These are phyloP conservation scores for Thamnophis elegans DNA, from an alignment of 2,797 vertebrate genomes.

Conservation along the genomic window DNA sequence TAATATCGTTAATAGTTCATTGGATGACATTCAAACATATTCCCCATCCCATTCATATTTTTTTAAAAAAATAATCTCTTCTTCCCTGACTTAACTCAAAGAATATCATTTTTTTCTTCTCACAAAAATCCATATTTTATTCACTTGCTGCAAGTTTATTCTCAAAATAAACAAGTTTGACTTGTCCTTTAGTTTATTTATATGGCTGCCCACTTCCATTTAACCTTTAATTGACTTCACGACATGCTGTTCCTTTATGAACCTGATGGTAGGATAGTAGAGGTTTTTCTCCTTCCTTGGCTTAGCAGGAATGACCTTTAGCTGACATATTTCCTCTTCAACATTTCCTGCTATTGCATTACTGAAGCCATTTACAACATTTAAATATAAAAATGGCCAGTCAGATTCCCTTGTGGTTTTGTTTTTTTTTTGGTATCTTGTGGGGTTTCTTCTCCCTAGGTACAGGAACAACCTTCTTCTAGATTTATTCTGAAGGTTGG, in stretches of 20 bases:
- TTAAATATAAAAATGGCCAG: conserved; percentile 18
- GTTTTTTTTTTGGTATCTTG: background rate
- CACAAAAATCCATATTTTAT: background rate
- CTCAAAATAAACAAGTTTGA: conserved; percentile 30
- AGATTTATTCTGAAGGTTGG: background rate
- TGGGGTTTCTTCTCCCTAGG: background rate
- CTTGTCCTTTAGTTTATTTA: conserved; percentile 41
- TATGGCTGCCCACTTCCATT: conserved; percentile 42
- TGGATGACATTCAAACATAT: background rate
- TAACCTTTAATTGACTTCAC: conserved; percentile 49
- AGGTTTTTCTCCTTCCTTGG: conserved; percentile 36
- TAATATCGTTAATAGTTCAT: background rate
- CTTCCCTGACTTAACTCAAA: background rate
- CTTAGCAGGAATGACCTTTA: conserved; percentile 56
- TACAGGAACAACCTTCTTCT: background rate
- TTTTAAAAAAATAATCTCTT: background rate
- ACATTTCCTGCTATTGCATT: conserved; percentile 10
- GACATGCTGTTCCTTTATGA: conserved; percentile 48
- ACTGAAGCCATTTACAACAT: conserved; percentile 28
- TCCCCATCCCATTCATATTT: background rate
- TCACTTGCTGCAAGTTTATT: conserved; percentile 4
- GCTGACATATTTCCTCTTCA: conserved; percentile 35
- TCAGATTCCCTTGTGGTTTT: background rate
- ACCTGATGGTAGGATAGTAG: conserved; percentile 12
- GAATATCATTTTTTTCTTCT: background rate